phyloP scores from a whole-genome alignment of 2,797 vertebrate genomes.

The Protosalanx chinensis region DNA sequence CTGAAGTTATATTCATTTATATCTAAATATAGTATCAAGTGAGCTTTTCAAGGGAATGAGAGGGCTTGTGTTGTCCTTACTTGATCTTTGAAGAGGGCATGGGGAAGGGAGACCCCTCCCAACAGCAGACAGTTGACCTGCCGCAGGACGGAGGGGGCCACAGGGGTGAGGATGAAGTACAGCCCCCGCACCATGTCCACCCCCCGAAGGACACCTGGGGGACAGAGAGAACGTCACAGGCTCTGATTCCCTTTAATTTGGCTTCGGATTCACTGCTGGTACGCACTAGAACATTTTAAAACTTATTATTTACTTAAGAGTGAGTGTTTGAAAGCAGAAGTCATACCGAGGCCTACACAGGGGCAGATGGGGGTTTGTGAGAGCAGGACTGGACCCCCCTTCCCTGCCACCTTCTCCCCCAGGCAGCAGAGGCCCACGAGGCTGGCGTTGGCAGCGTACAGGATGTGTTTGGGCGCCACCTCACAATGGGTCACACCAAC shows the following conservation, averaged over 20 bases:
- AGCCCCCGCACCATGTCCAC: constrained; percentile 83
- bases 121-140: constrained; percentile 90
- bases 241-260: neutral
- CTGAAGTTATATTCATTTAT: neutral
- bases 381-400: constrained; percentile 80
- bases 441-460: constrained; percentile 84
- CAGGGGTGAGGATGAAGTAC: constrained; percentile 84
- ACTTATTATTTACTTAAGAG: neutral
- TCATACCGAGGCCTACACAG: constrained; percentile 89
- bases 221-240: neutral
- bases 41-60: neutral
- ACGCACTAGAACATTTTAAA: too few relatives aligned
- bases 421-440: constrained; percentile 90
- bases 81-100: constrained; percentile 82
- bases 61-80: constrained; percentile 60
- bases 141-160: constrained; percentile 76
- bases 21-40: neutral
- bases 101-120: constrained; percentile 80
- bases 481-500: constrained; percentile 83
- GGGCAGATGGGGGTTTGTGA: constrained; percentile 86
- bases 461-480: constrained; percentile 81
- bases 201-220: constrained; percentile 86
- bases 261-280: neutral
- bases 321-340: neutral
- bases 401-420: constrained; percentile 74